Percentiles rank a stretch among this genome's conserved stretches.
Conservation (phyloP, 2,113 vertebrate species). For the Leptobrachium leishanense region DNA sequence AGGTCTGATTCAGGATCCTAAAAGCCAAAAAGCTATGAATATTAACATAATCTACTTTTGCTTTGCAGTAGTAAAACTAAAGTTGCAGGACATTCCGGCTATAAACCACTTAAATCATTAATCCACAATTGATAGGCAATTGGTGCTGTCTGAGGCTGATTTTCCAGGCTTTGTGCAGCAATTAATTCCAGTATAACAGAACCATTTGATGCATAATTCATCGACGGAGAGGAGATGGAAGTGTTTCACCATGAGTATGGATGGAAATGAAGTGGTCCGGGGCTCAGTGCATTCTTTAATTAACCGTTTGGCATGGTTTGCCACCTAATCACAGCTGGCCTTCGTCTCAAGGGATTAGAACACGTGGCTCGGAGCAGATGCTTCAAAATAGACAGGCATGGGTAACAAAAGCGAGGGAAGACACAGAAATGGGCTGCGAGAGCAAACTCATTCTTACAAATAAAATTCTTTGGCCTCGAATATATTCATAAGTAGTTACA, state of each 20-base stretch:
- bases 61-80: too few species aligned
- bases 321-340: neutral
- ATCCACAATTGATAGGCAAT: neutral
- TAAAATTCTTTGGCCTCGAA: too few species aligned
- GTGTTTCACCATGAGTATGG: neutral
- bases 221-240: conserved; percentile 10
- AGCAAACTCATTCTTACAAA: neutral
- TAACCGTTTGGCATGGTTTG: neutral
- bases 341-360: conserved; percentile 2
- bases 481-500: too few species aligned
- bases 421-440: neutral
- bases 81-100: too few species aligned
- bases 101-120: too few species aligned
- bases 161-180: neutral
- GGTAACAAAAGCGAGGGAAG: neutral
- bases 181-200: conserved; percentile 28
- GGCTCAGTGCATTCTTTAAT: conserved; percentile 12
- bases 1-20: too few species aligned
- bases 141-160: neutral
- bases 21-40: too few species aligned
- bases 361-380: conserved; percentile 13
- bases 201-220: conserved; percentile 32
- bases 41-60: too few species aligned
- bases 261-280: conserved; percentile 5
- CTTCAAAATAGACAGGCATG: neutral